Conservation (phyloP, 2,888 invertebrate genomes). For the Noctua janthina region DNA sequence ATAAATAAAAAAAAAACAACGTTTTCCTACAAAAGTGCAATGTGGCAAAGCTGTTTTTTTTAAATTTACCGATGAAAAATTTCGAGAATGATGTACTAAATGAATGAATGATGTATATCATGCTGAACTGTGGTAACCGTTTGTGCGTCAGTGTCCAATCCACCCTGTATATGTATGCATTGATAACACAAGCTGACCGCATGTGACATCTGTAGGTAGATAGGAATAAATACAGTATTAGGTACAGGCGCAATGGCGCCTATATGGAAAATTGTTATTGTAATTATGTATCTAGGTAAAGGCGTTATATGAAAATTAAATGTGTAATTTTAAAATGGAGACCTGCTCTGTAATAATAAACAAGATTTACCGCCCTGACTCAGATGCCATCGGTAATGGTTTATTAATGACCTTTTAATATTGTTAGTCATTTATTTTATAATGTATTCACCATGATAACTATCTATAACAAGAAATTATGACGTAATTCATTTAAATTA, state of each 20-base stretch:
- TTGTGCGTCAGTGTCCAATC: too few relatives aligned
- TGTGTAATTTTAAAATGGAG: conserved; percentile 4
- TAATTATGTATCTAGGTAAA: neutral
- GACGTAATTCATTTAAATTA: conserved; percentile 1
- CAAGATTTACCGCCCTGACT: conserved; percentile 34
- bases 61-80: too few relatives aligned
- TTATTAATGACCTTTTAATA: conserved; percentile 52
- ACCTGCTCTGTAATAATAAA: conserved; percentile 24
- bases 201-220: neutral
- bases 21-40: too few relatives aligned
- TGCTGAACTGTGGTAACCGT: too few relatives aligned
- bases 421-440: conserved; percentile 18
- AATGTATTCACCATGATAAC: conserved; percentile 1
- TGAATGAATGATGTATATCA: too few relatives aligned
- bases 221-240: neutral
- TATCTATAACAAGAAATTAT: conserved; percentile 6
- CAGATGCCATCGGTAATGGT: conserved; percentile 30
- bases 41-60: too few relatives aligned
- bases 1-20: too few relatives aligned
- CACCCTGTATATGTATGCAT: neutral
- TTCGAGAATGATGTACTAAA: too few relatives aligned
- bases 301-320: conserved; percentile 15
- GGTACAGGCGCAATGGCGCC: neutral
- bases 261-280: neutral
- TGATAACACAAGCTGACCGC: neutral